Conservation (phyloP, 1,140 invertebrate species). For the Homalodisca vitripennis region DNA sequence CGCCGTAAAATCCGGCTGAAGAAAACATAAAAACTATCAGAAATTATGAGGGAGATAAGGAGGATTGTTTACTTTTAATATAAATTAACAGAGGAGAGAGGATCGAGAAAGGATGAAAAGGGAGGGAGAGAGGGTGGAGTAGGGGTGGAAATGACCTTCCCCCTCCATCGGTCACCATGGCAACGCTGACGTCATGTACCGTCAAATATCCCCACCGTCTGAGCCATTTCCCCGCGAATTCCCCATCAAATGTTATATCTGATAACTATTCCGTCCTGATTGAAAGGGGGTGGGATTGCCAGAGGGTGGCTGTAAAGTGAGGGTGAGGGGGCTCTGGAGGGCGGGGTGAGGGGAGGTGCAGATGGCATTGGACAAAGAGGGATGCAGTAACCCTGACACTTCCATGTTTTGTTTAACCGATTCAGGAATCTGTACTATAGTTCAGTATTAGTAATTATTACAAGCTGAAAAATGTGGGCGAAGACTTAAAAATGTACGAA, state of each 20-base stretch:
- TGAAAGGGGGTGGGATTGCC: too few species aligned
- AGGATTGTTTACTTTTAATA: constrained; percentile 22
- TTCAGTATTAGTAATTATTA: too few species aligned
- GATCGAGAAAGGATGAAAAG: not conserved
- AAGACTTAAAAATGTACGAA: too few species aligned
- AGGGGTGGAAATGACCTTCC: not conserved
- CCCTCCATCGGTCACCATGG: not conserved
- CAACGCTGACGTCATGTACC: constrained; percentile 3
- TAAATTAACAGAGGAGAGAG: constrained; percentile 9
- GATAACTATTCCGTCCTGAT: constrained; percentile 22
- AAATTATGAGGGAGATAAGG: constrained; percentile 1
- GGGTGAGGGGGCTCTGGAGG: too few species aligned
- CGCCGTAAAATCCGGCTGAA: not conserved
- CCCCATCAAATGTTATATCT: constrained; percentile 23
- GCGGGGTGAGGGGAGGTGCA: too few species aligned
- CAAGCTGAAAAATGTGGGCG: too few species aligned
- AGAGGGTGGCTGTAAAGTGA: too few species aligned
- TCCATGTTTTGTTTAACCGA: too few species aligned
- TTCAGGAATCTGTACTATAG: too few species aligned
- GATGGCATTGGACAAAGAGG: too few species aligned
- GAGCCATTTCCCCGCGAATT: constrained; percentile 6
- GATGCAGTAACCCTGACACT: too few species aligned
- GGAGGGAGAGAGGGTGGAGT: not conserved
- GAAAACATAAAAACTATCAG: constrained; percentile 19
- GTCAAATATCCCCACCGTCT: not conserved